Evolutionary conservation across 1,140 invertebrate species (phyloP), one percentile per base, ranked within the genome.

Genomic region (Helicoverpa armigera): DNA sequence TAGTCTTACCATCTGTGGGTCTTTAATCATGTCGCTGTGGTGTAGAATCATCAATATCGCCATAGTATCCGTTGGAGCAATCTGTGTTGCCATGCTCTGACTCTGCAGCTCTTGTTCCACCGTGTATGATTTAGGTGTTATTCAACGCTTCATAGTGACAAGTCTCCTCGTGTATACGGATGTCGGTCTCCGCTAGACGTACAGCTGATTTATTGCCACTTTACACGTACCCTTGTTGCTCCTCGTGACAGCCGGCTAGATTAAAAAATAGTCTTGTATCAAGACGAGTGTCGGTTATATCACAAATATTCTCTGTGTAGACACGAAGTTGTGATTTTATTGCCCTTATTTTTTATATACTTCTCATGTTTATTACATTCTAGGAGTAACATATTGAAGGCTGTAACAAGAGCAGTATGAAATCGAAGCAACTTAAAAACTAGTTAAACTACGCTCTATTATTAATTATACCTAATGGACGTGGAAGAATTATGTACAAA

Each of bases 121-220:
- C 58, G 3, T 29, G 58, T 13, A 60, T 29, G 58, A 29, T 23
- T 29, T 23, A 23, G 7, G 56, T 58, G n/a, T 60, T 60, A 29
- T 60, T n/a, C 58, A 60, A 60, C 10, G 29, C 58, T 18, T 16
- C 18, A 60, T 12, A 48, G 16, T 69, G 48, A 70, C 67, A 69
- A 69, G 65, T n/a, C 14, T 9, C 43, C 31, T 53, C 23, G 12
- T 65, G 61, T 65, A 65, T 65, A 65, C 61, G 31, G 61, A 70
- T 23, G 67, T 16, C 67, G 18, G 67, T 70, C 48, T 53, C 67
- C 67, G 48, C 50, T 70, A 70, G 67, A 70, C 67, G 50, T 70
- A 23, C 50, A 70, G 48, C 43, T 69, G 67, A 70, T 70, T 70
- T 70, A 70, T 70, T 31, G 67, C 50, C 67, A 70, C 67, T 70